phyloP scores from a whole-genome alignment of 2,113 vertebrate genomes.

The Sarotherodon lohbergeri region DNA sequence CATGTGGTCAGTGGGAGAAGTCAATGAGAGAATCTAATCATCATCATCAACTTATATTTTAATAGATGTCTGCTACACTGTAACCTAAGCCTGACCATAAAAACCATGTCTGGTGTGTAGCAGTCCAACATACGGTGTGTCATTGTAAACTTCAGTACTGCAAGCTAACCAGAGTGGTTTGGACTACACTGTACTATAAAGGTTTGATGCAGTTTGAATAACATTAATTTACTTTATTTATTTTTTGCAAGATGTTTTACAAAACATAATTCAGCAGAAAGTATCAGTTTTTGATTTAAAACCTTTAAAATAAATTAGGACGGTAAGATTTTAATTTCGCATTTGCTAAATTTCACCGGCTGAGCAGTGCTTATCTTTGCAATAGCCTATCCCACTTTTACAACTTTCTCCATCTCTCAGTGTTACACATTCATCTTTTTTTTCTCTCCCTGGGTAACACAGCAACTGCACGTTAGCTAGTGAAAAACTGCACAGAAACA shows the following conservation, averaged over 20 bases:
- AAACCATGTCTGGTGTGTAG: not conserved
- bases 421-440: not conserved
- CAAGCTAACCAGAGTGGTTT: not conserved
- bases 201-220: not conserved
- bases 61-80: not conserved
- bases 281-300: not conserved
- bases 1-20: not conserved
- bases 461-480: not conserved
- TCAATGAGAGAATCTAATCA: not conserved
- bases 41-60: not conserved
- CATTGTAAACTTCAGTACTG: not conserved
- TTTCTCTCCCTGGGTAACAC: not conserved
- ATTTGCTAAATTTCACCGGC: not conserved
- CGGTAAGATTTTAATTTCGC: accelerated
- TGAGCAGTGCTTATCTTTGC: not conserved
- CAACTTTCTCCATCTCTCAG: not conserved
- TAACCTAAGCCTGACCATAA: not conserved
- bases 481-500: not conserved
- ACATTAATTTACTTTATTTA: not conserved
- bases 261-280: not conserved
- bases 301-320: not conserved
- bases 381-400: not conserved
- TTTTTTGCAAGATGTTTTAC: not conserved
- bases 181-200: not conserved
- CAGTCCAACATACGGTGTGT: not conserved